Conservation (phyloP, 1,140 invertebrate genomes). For the Harpegnathos saltator region DNA sequence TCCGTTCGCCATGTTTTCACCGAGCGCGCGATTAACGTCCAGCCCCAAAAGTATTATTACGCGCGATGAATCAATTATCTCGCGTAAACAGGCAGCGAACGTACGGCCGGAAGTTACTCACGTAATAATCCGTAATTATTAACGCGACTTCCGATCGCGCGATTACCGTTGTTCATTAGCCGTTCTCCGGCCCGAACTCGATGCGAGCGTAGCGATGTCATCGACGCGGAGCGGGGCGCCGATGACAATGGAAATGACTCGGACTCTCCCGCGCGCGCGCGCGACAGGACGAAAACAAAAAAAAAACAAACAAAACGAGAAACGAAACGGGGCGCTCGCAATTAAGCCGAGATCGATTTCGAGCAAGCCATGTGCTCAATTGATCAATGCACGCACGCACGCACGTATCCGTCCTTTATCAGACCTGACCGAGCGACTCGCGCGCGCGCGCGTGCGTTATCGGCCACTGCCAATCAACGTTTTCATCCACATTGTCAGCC, state of each 20-base stretch:
- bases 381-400: slow-evolving; percentile 20
- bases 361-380: neutral
- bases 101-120: neutral
- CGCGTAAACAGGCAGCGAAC: too few relatives aligned
- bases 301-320: neutral
- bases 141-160: neutral
- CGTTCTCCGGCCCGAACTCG: neutral
- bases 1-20: too few relatives aligned
- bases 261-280: too few relatives aligned
- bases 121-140: slow-evolving; percentile 1
- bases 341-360: slow-evolving; percentile 49
- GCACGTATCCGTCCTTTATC: slow-evolving; percentile 13
- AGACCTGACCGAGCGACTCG: neutral
- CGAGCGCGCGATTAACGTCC: too few relatives aligned
- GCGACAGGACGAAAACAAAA: neutral
- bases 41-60: too few relatives aligned
- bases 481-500: slow-evolving; percentile 55
- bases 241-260: slow-evolving; percentile 7
- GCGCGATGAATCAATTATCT: too few relatives aligned
- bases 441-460: neutral
- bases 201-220: neutral
- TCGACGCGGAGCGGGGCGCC: neutral
- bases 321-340: neutral
- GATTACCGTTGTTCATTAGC: neutral
- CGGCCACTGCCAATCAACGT: slow-evolving; percentile 43